A percentile compares a stretch with the other conserved stretches of the same genome.
phyloP scores from a whole-genome alignment of 1,140 invertebrate genomes.

The Leguminivora glycinivorella region DNA sequence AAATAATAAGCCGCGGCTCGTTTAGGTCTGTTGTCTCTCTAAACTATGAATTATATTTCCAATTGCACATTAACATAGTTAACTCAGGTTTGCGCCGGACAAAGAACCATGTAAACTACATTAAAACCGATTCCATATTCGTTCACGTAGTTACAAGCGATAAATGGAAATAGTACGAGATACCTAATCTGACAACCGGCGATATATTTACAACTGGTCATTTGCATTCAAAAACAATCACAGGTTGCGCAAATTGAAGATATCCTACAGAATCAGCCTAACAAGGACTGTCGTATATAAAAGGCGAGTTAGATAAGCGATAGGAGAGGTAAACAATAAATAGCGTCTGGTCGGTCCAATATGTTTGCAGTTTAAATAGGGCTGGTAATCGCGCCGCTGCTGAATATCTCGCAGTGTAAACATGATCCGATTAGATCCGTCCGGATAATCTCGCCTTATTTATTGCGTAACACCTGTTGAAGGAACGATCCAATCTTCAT shows the following conservation, averaged over 20 bases:
- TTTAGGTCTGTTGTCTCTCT: slow-evolving; percentile 14
- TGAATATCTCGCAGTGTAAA: slow-evolving; percentile 63
- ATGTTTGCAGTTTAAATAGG: slow-evolving; percentile 61
- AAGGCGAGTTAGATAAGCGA: slow-evolving; percentile 57
- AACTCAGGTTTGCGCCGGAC: slow-evolving; percentile 16
- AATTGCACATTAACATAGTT: slow-evolving; percentile 15
- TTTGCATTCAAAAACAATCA: slow-evolving; percentile 71
- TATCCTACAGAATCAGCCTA: slow-evolving; percentile 58
- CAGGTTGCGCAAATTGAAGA: slow-evolving; percentile 56
- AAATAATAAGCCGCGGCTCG: slow-evolving; percentile 11
- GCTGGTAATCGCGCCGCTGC: slow-evolving; percentile 45
- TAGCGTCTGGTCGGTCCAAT: slow-evolving; percentile 57
- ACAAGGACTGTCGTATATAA: slow-evolving; percentile 64
- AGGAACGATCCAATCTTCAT: slow-evolving; percentile 37
- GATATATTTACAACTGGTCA: slow-evolving; percentile 63
- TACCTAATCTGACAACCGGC: slow-evolving; percentile 56
- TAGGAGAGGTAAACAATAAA: slow-evolving; percentile 63
- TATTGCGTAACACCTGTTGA: slow-evolving; percentile 55
- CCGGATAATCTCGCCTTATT: slow-evolving; percentile 65
- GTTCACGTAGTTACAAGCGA: slow-evolving; percentile 48
- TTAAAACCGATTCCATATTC: slow-evolving; percentile 56
- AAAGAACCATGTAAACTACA: slow-evolving; percentile 37
- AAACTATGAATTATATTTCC: slow-evolving; percentile 13
- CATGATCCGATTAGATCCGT: slow-evolving; percentile 69
- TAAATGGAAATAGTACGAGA: slow-evolving; percentile 61